phyloP scores from a whole-genome alignment of 2,113 vertebrate species.

The Phrynosoma blainvillii region DNA sequence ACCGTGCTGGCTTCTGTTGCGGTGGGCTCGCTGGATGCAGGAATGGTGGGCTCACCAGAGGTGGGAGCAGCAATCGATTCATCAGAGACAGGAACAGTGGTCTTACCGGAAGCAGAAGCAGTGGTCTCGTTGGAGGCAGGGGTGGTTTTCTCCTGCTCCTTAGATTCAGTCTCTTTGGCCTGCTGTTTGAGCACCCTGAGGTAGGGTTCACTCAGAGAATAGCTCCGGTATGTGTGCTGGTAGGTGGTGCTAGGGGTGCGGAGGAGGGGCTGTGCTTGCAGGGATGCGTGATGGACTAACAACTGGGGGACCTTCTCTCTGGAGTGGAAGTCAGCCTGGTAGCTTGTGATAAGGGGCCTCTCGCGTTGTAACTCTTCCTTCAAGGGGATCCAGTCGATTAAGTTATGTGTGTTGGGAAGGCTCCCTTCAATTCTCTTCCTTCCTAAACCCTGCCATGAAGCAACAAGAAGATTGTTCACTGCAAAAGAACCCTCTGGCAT shows the following conservation, averaged over 20 bases:
- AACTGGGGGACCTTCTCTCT: slow-evolving; percentile 39
- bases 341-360: slow-evolving; percentile 63
- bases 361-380: slow-evolving; percentile 59
- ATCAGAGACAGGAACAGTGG: background rate
- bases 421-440: slow-evolving; percentile 62
- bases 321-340: slow-evolving; percentile 53
- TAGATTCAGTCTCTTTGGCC: background rate
- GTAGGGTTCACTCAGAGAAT: background rate
- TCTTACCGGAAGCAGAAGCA: background rate
- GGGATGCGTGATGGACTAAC: slow-evolving; percentile 54
- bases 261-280: background rate
- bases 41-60: background rate
- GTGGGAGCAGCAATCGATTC: too few relatives aligned
- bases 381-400: slow-evolving; percentile 65
- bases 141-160: background rate
- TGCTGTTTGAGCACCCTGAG: background rate
- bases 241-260: slow-evolving; percentile 60
- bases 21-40: background rate
- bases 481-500: background rate
- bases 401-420: slow-evolving; percentile 51
- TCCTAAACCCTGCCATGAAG: slow-evolving; percentile 67
- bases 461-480: background rate
- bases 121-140: background rate
- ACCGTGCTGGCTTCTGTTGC: background rate
- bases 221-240: slow-evolving; percentile 59